Base-by-base conservation (phyloP, 2,797 vertebrate species). In the Rhodeus uyekii region DNA sequence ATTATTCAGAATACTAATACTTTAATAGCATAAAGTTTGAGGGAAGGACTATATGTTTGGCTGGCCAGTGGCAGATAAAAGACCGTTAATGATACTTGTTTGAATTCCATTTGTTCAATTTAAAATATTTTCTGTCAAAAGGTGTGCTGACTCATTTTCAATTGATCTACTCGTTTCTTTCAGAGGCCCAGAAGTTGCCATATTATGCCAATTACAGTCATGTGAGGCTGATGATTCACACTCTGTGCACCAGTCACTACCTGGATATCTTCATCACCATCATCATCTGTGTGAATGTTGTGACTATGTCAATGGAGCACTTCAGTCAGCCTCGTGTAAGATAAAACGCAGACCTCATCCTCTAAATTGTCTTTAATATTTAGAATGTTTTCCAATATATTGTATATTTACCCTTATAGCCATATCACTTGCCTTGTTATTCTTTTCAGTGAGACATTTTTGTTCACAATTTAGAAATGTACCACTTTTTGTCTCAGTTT, bases 231-330 rank as follows among this genome's bases (percentile, higher is more conserved):
- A 96, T 98, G 93, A 97, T 99, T 91, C 98, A 99, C 93, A 97
- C 96, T 39, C 95, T 98, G 92, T 99, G 98, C 90, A 99, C 98
- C 87, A 99, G 97, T 93, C 97, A 99, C 95, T 98, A 98, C 92
- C 93, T 99, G 95, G 98, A 99, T 93, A 97, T 99, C 93, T 98
- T 97, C 92, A 98, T 98, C 94, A 99, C 98, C 90, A 97, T 98
- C 92, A 97, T 98, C 94, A 99, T 99, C 94, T 97, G 96, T 91
- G 96, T 99, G 94, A 99, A 99, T 0, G 98, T 99, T 88, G 96
- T 99, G 92, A 99, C 98, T 85, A 99, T 99, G 98, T 99, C 98
- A 80, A 91, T 99, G 93, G 98, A 99, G 91, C 98, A 99, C 95
- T 99, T 96, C 94, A 96, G 95, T 87, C 98, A 99, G 76, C 97